These are phyloP conservation scores for Plagodis dolabraria DNA, from an alignment of 2,888 invertebrate genomes.

Conservation along the genomic window DNA sequence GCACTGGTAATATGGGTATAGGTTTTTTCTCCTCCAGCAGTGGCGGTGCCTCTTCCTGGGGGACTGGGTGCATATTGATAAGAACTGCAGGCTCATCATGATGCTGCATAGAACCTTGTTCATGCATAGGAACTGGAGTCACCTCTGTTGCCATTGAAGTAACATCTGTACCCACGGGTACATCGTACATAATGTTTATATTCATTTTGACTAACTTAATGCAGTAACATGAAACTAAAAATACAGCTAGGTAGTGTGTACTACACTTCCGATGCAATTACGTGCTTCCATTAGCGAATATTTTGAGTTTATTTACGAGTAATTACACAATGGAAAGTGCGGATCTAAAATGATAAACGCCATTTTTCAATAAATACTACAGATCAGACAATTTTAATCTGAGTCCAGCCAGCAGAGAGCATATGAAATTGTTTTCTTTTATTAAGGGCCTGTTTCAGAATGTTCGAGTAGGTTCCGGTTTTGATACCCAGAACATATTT, in stretches of 20 bases:
- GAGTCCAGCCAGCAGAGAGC: background rate
- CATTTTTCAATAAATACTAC: constrained; percentile 26
- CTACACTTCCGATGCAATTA: background rate
- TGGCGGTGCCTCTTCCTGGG: constrained; percentile 34
- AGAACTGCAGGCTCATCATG: constrained; percentile 40
- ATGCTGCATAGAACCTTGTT: constrained; percentile 39
- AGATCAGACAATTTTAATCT: background rate
- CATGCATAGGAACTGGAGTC: constrained; percentile 38
- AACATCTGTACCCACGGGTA: constrained; percentile 30
- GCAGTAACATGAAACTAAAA: constrained; percentile 12
- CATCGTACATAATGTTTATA: constrained; percentile 56
- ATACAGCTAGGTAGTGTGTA: constrained; percentile 1
- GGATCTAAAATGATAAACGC: constrained; percentile 30
- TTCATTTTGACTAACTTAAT: constrained; percentile 45
- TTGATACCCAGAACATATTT: no score
- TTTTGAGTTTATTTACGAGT: constrained; percentile 37
- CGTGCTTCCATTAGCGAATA: constrained; percentile 10
- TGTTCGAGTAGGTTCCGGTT: no score
- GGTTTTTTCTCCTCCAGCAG: constrained; percentile 47
- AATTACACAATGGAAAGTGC: constrained; percentile 34
- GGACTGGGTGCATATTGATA: constrained; percentile 46
- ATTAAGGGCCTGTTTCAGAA: no score
- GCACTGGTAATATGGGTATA: background rate
- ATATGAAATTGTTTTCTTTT: background rate
- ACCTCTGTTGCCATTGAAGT: constrained; percentile 27